Percentiles rank a stretch among this genome's conserved stretches.
These are phyloP conservation scores for Sialia sialis DNA, from an alignment of 2,113 vertebrate species.

Conservation along the genomic window DNA sequence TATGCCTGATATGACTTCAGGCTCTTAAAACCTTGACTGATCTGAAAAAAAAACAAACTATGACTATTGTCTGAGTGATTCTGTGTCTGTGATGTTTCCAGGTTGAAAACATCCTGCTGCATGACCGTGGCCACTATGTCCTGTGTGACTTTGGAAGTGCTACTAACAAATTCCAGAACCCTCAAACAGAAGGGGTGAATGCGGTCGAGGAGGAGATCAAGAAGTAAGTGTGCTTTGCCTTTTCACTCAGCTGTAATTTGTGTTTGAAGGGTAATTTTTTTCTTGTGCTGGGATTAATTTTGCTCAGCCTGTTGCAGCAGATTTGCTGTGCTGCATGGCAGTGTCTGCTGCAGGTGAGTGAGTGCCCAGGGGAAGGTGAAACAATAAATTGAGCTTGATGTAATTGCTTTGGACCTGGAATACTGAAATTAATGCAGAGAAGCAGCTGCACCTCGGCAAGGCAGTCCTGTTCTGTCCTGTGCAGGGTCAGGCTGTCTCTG, in stretches of 20 bases:
- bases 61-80: neutral
- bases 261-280: neutral
- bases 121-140: constrained; percentile 96
- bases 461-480: neutral
- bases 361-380: neutral
- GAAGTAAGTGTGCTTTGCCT: constrained; percentile 79
- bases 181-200: constrained; percentile 89
- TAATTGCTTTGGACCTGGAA: neutral
- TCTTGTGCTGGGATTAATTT: neutral
- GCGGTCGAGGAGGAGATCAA: constrained; percentile 96
- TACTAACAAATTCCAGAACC: constrained; percentile 92
- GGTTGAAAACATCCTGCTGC: constrained; percentile 98
- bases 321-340: neutral
- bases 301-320: neutral
- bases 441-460: neutral
- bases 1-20: neutral
- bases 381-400: neutral
- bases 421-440: neutral
- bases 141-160: constrained; percentile 98
- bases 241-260: neutral
- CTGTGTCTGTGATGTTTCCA: constrained; percentile 50
- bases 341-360: neutral
- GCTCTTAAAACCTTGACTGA: neutral
- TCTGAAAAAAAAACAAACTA: neutral
- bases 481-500: neutral